Evolutionary conservation across 2,113 vertebrate species (phyloP).

Genomic region (Lathamus discolor): DNA sequence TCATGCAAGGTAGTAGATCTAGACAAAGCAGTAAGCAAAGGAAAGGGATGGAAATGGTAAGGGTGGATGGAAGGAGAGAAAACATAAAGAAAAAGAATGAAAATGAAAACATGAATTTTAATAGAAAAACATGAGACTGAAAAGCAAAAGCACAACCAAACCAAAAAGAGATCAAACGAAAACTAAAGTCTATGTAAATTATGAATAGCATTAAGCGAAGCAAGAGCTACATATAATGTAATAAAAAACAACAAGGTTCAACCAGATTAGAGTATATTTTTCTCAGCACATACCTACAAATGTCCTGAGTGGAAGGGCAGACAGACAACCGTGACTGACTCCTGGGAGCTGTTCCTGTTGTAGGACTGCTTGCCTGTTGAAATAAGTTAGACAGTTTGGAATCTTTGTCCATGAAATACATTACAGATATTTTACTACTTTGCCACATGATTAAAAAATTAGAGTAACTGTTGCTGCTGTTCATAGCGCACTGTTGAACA

Average conservation of each 20-base stretch:
- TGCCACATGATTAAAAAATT: constrained; percentile 79
- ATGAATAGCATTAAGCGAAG: constrained; percentile 39
- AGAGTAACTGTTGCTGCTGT: constrained; percentile 60
- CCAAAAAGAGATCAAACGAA: background rate
- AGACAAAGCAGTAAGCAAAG: constrained; percentile 69
- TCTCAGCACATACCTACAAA: constrained; percentile 86
- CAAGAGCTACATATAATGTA: constrained; percentile 7
- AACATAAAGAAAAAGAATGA: constrained; percentile 50
- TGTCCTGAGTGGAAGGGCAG: constrained; percentile 91
- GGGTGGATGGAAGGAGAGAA: constrained; percentile 50
- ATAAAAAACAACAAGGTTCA: background rate
- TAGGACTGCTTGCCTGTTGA: constrained; percentile 92
- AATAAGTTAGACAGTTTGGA: constrained; percentile 82
- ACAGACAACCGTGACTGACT: constrained; percentile 85
- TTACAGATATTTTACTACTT: constrained; percentile 75
- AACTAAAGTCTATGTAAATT: background rate
- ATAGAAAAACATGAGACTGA: constrained; percentile 51
- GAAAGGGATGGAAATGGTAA: constrained; percentile 70
- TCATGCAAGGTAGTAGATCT: constrained; percentile 81
- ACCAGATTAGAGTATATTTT: background rate
- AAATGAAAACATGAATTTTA: constrained; percentile 61
- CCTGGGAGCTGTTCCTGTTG: constrained; percentile 80
- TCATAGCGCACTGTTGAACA: constrained; percentile 52
- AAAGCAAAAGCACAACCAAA: constrained; percentile 31
- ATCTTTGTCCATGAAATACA: constrained; percentile 82